Percentiles rank a stretch among this genome's conserved stretches.
These are phyloP conservation scores for Pogona vitticeps DNA, from an alignment of 2,113 vertebrate genomes.

Conservation along the genomic window DNA sequence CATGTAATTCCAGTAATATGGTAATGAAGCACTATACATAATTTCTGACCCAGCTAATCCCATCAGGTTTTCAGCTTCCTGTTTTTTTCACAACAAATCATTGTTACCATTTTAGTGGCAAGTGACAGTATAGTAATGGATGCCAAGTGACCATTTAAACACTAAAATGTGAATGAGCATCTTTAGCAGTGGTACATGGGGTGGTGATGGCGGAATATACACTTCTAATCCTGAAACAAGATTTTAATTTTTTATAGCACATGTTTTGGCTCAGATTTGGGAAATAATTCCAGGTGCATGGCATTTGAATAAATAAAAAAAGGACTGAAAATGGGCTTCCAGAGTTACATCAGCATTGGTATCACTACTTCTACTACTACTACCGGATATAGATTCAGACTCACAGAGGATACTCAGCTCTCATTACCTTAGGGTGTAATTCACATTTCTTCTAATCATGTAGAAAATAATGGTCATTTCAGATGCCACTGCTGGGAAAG, in stretches of 20 bases:
- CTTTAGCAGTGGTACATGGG: conserved; percentile 18
- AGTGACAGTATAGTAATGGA: conserved; percentile 34
- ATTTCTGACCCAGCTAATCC: conserved; percentile 40
- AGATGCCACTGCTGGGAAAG: not conserved
- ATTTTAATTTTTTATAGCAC: not conserved
- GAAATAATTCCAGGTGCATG: not conserved
- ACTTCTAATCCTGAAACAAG: not conserved
- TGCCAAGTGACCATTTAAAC: conserved; percentile 1
- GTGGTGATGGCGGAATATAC: not conserved
- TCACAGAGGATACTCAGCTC: not conserved
- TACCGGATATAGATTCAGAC: not conserved
- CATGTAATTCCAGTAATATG: conserved; percentile 26
- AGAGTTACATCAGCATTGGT: not conserved
- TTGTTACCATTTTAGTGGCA: conserved; percentile 5
- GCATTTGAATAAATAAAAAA: conserved; percentile 9
- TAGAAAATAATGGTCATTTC: not conserved
- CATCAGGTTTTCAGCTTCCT: conserved; percentile 24
- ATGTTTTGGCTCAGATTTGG: not conserved
- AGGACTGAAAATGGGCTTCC: not conserved
- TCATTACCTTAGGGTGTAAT: not conserved
- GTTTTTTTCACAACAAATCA: conserved; percentile 31
- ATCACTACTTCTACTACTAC: too few relatives aligned
- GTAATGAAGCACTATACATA: conserved; percentile 28
- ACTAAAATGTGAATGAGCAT: conserved; percentile 31
- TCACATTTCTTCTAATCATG: not conserved